Evolutionary conservation across 2,888 invertebrate genomes (phyloP), one percentile per base, ranked within the genome.

Genomic region (Lasioglossum vierecki): DNA sequence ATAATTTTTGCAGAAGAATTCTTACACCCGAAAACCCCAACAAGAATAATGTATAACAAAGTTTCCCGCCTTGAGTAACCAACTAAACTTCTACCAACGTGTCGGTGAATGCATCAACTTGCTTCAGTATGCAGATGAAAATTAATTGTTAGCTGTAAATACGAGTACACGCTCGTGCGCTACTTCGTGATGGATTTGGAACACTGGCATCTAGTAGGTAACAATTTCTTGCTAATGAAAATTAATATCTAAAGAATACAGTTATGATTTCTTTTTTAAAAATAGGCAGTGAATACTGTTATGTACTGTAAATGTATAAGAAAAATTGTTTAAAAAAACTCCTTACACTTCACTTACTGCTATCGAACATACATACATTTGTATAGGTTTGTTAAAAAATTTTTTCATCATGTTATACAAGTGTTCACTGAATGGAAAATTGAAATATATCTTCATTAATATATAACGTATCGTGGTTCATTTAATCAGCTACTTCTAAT

Each of bases 1-100:
- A 39, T 39, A 44, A 71, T 71, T 71, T 71, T 71, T 71, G 35
- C 35, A 15, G 11, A 41, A 41, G 71, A 44, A 71, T 44, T 26
- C 68, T 68, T 68, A 35, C 68, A 68, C 39, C 22, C 35, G 68
- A 39, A 68, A 68, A 22, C 35, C 68, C 35, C 9, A 35, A 22
- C 39, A 39, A 68, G 68, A 68, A 68, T 39, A 39, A 39, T 22
- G 22, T 35, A 68, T 39, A 68, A 68, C 22, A 11, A 68, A 68
- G 68, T 68, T 68, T 39, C 22, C 22, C 11, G 39, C 11, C 22
- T 39, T 22, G 39, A 68, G 68, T 22, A 68, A 39, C 35, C 39
- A 9, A 4, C 22, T 11, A 6, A 68, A 68, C 68, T 68, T 68
- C 68, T 9, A 9, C 35, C 9, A 6, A 15, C 30, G 39, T 39